Conservation (phyloP, 2,113 vertebrate species). For the Ciconia maguari region DNA sequence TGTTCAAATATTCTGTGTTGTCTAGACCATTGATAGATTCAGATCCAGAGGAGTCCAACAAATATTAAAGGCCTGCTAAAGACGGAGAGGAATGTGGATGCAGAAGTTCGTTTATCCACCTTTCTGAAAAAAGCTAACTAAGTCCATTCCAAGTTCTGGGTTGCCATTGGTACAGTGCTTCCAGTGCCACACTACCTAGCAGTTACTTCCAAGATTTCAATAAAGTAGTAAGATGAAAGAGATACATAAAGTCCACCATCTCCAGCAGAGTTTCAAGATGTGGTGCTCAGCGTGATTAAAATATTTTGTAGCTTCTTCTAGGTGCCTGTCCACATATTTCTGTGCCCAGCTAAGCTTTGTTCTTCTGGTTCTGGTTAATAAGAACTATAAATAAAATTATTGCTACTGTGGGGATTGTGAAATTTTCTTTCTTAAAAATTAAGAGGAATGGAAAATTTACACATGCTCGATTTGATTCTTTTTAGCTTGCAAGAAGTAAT, state of each 20-base stretch:
- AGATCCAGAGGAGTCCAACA: not conserved
- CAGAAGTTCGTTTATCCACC: not conserved
- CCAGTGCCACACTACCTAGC: not conserved
- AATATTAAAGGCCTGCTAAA: not conserved
- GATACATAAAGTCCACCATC: not conserved
- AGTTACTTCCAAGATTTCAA: not conserved
- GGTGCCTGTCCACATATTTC: not conserved
- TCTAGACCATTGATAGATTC: not conserved
- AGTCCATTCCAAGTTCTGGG: not conserved
- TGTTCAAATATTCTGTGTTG: not conserved
- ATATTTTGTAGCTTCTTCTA: not conserved
- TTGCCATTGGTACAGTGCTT: not conserved
- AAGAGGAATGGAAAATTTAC: not conserved
- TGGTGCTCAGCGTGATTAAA: not conserved
- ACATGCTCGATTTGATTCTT: not conserved
- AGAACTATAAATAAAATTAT: not conserved
- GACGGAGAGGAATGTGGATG: not conserved
- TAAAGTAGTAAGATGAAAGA: not conserved
- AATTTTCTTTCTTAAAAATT: not conserved
- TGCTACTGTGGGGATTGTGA: not conserved
- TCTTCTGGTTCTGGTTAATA: not conserved
- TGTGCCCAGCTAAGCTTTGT: not conserved
- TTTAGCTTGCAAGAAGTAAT: not conserved
- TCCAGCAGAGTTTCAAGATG: not conserved
- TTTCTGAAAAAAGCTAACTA: not conserved